Percentiles rank a stretch among this genome's conserved stretches.
phyloP scores from a whole-genome alignment of 2,888 invertebrate genomes.

The Nemurella pictetii region DNA sequence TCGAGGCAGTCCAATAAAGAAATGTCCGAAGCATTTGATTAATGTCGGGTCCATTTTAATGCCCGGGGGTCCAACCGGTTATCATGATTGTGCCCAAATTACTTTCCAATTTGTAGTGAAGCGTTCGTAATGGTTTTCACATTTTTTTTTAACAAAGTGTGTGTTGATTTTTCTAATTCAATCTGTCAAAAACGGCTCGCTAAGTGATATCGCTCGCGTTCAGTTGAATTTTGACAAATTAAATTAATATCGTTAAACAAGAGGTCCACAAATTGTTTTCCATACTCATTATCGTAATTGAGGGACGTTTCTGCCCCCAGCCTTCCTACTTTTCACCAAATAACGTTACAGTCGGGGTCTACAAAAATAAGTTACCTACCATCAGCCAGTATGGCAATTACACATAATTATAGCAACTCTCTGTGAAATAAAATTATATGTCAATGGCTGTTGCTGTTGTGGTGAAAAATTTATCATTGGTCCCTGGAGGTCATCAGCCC shows the following conservation, averaged over 20 bases:
- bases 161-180: neutral
- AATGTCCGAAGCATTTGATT: too few relatives aligned
- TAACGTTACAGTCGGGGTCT: neutral
- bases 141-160: neutral
- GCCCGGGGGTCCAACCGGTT: neutral
- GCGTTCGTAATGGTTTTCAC: neutral
- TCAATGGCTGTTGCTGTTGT: too few relatives aligned
- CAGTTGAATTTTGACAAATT: neutral
- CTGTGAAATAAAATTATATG: too few relatives aligned
- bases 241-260: neutral
- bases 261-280: neutral
- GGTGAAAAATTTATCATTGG: too few relatives aligned
- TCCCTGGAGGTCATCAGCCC: too few relatives aligned
- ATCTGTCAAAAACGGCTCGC: neutral
- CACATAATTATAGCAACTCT: too few relatives aligned
- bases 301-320: neutral
- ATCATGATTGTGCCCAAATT: neutral
- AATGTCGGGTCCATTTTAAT: neutral
- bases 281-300: neutral
- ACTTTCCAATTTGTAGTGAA: neutral
- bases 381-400: neutral
- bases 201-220: neutral
- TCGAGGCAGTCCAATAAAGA: too few relatives aligned
- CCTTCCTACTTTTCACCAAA: neutral
- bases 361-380: neutral